A percentile compares a stretch with the other conserved stretches of the same genome.
phyloP scores from a whole-genome alignment of 2,797 vertebrate species.

The Spheniscus humboldti region DNA sequence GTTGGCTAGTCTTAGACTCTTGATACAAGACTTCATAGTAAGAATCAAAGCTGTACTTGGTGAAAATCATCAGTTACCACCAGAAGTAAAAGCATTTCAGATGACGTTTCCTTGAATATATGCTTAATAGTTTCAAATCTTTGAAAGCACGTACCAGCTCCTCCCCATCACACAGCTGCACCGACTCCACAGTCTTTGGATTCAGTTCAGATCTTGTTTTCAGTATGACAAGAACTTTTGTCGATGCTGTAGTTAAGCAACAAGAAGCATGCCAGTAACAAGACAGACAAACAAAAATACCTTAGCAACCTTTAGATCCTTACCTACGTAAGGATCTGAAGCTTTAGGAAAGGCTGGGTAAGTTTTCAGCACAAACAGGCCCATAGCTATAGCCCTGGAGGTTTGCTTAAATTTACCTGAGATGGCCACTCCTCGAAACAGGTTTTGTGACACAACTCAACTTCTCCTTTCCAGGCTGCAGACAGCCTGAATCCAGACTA shows the following conservation, averaged over 20 bases:
- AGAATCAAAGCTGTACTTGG: background rate
- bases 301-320: background rate
- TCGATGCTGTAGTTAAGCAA: background rate
- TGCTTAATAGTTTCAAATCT: background rate
- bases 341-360: background rate
- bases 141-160: background rate
- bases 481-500: background rate
- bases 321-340: background rate
- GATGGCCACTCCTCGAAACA: background rate
- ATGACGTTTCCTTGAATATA: background rate
- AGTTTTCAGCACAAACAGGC: background rate
- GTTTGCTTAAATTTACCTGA: background rate
- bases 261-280: background rate
- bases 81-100: background rate
- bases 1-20: background rate
- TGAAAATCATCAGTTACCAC: background rate
- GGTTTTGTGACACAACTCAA: background rate
- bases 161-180: background rate
- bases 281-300: constrained; percentile 1
- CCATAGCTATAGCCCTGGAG: background rate
- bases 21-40: background rate
- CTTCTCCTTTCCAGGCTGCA: background rate
- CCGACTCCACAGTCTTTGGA: background rate
- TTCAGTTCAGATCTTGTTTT: background rate
- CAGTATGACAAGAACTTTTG: background rate